A percentile compares a stretch with the other conserved stretches of the same genome.
phyloP scores from a whole-genome alignment of 2,797 vertebrate species.

The Podarcis siculus region DNA sequence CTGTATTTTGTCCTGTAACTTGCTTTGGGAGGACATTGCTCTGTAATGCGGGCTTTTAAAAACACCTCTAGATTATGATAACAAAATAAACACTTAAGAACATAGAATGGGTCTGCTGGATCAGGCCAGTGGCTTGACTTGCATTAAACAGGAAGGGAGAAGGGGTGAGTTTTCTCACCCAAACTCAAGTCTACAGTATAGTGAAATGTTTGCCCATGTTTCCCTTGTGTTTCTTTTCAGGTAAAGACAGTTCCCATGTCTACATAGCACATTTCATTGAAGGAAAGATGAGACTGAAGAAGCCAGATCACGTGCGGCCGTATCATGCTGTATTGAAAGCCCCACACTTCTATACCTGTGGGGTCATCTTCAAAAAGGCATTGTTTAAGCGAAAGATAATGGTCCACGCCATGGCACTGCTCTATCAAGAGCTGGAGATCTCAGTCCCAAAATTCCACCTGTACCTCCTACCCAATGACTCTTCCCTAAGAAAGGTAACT shows the following conservation, averaged over 20 bases:
- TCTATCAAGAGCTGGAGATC: background rate
- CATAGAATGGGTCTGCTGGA: background rate
- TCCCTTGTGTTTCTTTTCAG: background rate
- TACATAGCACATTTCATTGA: background rate
- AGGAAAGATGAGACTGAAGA: background rate
- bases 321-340: background rate
- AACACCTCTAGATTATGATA: too few relatives aligned
- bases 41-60: too few relatives aligned
- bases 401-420: background rate
- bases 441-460: background rate
- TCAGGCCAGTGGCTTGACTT: background rate
- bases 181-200: too few relatives aligned
- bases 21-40: too few relatives aligned
- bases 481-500: background rate
- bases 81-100: background rate
- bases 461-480: slow-evolving; percentile 2
- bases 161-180: background rate
- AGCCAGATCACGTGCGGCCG: background rate
- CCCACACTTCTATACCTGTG: background rate
- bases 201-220: background rate
- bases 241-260: background rate
- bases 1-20: too few relatives aligned
- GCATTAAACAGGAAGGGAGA: background rate
- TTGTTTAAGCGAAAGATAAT: background rate
- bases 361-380: background rate